These are phyloP conservation scores for Embiotoca jacksoni DNA, from an alignment of 2,113 vertebrate species.

Conservation along the genomic window DNA sequence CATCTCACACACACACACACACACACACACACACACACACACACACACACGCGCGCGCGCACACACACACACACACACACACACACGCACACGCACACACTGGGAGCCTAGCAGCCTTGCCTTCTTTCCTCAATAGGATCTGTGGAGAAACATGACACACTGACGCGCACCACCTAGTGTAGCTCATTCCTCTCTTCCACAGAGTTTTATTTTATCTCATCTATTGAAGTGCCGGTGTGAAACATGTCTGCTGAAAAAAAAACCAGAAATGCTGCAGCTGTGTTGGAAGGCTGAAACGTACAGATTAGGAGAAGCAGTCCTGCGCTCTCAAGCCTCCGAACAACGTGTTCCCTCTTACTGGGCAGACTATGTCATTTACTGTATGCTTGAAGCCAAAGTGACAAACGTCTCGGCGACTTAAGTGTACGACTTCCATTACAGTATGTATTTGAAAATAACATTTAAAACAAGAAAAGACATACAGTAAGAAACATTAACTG, in stretches of 20 bases:
- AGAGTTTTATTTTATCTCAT: slow-evolving; percentile 54
- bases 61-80: too few species aligned
- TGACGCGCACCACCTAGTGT: slow-evolving; percentile 64
- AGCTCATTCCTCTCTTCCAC: slow-evolving; percentile 60
- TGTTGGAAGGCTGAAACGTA: slow-evolving; percentile 15
- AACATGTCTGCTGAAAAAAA: slow-evolving; percentile 48
- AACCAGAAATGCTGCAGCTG: slow-evolving; percentile 37
- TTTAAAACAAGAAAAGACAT: neutral
- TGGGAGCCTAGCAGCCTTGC: slow-evolving; percentile 59
- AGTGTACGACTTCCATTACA: neutral
- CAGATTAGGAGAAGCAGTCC: slow-evolving; percentile 35
- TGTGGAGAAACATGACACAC: slow-evolving; percentile 73
- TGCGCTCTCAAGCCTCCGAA: slow-evolving; percentile 29
- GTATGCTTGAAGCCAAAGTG: slow-evolving; percentile 16
- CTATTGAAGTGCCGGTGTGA: slow-evolving; percentile 66
- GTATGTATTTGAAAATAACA: too few species aligned
- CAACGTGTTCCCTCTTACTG: slow-evolving; percentile 33
- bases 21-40: too few species aligned
- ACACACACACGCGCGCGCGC: too few species aligned
- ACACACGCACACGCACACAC: slow-evolving; percentile 35
- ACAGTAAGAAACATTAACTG: neutral
- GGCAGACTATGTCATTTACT: slow-evolving; percentile 8
- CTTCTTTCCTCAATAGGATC: slow-evolving; percentile 71
- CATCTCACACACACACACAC: slow-evolving; percentile 36
- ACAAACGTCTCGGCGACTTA: neutral